Percentiles rank a stretch among this genome's conserved stretches.
These are phyloP conservation scores for Otolemur crassicaudatus DNA, from an alignment of 2,797 vertebrate species.

Conservation along the genomic window DNA sequence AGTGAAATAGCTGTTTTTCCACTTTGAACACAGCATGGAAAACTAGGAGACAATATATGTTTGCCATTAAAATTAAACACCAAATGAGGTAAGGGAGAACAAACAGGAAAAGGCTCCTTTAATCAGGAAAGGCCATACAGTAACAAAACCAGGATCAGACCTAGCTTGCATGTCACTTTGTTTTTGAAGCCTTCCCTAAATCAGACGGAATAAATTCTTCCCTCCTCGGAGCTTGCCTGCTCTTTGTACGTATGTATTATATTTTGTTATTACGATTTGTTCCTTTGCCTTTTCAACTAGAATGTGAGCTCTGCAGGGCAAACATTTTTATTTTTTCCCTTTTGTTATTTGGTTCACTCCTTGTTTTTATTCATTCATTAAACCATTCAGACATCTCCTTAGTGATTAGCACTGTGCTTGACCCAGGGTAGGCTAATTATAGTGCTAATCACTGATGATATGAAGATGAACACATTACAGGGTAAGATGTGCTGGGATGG, in stretches of 20 bases:
- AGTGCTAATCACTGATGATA: not conserved
- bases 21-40: conserved; percentile 23
- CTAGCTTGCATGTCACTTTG: not conserved
- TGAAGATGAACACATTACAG: not conserved
- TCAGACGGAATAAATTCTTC: not conserved
- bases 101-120: conserved; percentile 26
- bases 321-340: not conserved
- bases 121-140: conserved; percentile 20
- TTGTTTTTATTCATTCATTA: conserved; percentile 26
- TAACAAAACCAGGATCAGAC: conserved; percentile 19
- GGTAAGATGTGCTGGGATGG: not conserved
- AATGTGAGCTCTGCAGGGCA: not conserved
- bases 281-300: not conserved
- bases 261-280: not conserved
- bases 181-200: not conserved
- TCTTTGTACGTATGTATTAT: not conserved
- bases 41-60: not conserved
- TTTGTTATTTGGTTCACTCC: not conserved
- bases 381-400: not conserved
- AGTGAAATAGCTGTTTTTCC: not conserved
- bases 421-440: not conserved
- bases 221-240: not conserved
- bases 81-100: conserved; percentile 8
- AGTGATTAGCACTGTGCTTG: not conserved
- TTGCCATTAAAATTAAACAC: not conserved